phyloP scores from a whole-genome alignment of 2,888 invertebrate species.

The Volucella bombylans region DNA sequence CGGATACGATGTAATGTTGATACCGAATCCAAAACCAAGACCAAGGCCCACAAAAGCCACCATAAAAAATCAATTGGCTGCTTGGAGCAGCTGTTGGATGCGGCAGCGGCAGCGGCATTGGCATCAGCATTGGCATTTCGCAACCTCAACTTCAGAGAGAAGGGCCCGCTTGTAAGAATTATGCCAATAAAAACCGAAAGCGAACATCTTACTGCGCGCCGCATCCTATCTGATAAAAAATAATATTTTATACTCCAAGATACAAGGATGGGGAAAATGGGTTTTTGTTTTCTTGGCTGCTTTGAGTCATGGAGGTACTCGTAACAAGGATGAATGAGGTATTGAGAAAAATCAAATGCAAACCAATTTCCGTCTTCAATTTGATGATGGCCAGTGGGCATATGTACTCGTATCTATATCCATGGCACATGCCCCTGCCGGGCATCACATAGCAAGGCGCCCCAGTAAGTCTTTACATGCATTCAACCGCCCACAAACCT shows the following conservation, averaged over 20 bases:
- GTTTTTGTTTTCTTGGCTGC: neutral
- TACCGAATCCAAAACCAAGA: conserved; percentile 28
- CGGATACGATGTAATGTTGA: conserved; percentile 22
- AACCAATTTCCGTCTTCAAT: conserved; percentile 53
- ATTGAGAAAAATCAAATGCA: conserved; percentile 31
- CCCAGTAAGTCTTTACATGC: conserved; percentile 54
- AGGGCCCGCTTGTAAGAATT: conserved; percentile 49
- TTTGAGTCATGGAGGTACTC: neutral
- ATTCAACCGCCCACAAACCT: conserved; percentile 49
- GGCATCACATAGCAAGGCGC: conserved; percentile 47
- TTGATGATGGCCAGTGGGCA: conserved; percentile 43
- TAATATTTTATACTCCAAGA: conserved; percentile 49
- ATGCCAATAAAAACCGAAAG: conserved; percentile 70
- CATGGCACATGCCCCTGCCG: conserved; percentile 43
- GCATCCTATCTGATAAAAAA: conserved; percentile 70
- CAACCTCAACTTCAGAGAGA: neutral
- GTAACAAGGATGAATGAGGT: neutral
- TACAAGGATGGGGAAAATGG: conserved; percentile 8
- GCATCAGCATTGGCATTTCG: too few relatives aligned
- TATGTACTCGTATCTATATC: conserved; percentile 33
- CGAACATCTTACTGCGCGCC: conserved; percentile 68
- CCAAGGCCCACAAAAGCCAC: conserved; percentile 38
- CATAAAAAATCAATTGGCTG: conserved; percentile 68
- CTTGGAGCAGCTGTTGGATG: conserved; percentile 60
- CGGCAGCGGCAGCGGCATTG: conserved; percentile 11